These are phyloP conservation scores for Ptiloglossa arizonensis DNA, from an alignment of 1,140 invertebrate species.

Conservation along the genomic window DNA sequence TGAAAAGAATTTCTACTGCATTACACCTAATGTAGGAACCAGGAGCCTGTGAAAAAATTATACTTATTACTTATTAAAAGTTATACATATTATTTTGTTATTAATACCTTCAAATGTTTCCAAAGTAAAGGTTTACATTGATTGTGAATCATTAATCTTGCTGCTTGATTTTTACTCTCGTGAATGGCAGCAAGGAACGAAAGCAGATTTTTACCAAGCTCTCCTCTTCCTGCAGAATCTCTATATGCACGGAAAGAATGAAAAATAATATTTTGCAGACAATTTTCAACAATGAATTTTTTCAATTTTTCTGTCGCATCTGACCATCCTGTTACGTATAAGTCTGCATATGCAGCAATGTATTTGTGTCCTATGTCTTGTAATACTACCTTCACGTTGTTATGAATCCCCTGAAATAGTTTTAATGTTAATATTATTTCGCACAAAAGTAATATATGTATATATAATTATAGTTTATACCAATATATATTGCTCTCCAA, in stretches of 20 bases:
- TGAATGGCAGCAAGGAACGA: constrained; percentile 56
- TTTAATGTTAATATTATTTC: not conserved
- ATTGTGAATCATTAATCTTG: constrained; percentile 43
- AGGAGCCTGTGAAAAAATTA: constrained; percentile 47
- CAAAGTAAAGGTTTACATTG: constrained; percentile 56
- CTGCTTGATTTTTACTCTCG: constrained; percentile 15
- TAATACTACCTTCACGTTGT: constrained; percentile 49
- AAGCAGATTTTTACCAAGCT: constrained; percentile 62
- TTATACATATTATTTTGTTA: not conserved
- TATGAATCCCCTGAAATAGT: constrained; percentile 57
- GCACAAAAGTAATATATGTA: not conserved
- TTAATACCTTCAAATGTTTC: constrained; percentile 62
- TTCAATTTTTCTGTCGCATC: constrained; percentile 36
- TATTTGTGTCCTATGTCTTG: constrained; percentile 35
- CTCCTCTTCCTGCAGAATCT: constrained; percentile 39
- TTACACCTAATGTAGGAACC: constrained; percentile 62
- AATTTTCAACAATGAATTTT: constrained; percentile 56
- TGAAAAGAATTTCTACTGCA: constrained; percentile 64
- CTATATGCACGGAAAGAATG: constrained; percentile 61
- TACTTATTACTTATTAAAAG: not conserved
- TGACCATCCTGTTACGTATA: constrained; percentile 53
- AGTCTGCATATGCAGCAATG: constrained; percentile 53
- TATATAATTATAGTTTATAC: constrained; percentile 46
- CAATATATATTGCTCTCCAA: constrained; percentile 61
- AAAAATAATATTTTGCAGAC: constrained; percentile 59